Percentiles rank a stretch among this genome's conserved stretches.
Conservation (phyloP, 2,888 invertebrate genomes). For the Platynereis dumerilii region DNA sequence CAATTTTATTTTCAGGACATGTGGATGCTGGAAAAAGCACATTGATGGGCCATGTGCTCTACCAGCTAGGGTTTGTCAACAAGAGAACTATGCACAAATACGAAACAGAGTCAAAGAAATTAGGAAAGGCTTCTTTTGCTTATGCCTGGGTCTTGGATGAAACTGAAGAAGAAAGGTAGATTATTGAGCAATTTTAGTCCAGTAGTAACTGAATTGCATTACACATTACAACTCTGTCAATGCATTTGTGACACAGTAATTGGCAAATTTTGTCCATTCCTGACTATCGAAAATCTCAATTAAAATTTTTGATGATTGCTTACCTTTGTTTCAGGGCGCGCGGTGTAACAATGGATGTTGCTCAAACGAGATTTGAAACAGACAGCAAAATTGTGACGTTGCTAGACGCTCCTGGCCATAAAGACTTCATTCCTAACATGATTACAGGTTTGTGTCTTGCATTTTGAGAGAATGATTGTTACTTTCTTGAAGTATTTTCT, state of each 20-base stretch:
- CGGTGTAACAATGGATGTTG: constrained; percentile 99
- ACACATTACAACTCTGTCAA: not conserved
- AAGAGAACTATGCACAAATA: constrained; percentile 92
- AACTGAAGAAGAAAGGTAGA: constrained; percentile 91
- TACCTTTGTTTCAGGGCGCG: constrained; percentile 74
- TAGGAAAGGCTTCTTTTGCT: constrained; percentile 97
- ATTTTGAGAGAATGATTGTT: no score
- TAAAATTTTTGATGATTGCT: no score
- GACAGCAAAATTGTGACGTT: constrained; percentile 74
- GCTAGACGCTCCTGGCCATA: constrained; percentile 98
- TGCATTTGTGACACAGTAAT: not conserved
- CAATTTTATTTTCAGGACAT: constrained; percentile 79
- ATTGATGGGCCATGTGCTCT: constrained; percentile 93
- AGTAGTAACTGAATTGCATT: no score
- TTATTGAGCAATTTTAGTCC: not conserved
- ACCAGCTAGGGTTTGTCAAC: constrained; percentile 68
- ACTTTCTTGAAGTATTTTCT: no score
- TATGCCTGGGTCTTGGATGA: constrained; percentile 99
- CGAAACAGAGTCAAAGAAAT: constrained; percentile 88
- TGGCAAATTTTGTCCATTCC: no score
- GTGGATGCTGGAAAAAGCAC: constrained; percentile 98
- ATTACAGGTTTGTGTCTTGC: constrained; percentile 71
- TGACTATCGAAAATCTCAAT: no score
- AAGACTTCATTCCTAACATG: constrained; percentile 99
- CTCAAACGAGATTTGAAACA: constrained; percentile 90